A percentile compares a stretch with the other conserved stretches of the same genome.
phyloP scores from a whole-genome alignment of 2,888 invertebrate genomes.

The Drosophila ezoana region DNA sequence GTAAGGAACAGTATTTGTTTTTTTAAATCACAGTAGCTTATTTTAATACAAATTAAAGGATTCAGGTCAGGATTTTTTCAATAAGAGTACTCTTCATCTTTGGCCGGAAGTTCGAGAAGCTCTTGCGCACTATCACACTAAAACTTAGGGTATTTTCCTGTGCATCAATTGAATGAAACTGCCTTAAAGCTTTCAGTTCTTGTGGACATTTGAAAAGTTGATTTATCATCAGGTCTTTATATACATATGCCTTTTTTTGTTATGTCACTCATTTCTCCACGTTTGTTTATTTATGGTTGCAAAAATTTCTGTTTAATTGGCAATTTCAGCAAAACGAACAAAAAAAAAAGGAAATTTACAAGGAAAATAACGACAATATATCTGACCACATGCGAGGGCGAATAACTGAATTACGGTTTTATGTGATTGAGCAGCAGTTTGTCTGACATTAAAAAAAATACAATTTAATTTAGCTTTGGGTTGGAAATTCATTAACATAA shows the following conservation, averaged over 20 bases:
- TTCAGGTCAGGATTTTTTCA: too few species aligned
- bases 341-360: slow-evolving; percentile 10
- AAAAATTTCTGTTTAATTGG: slow-evolving; percentile 71
- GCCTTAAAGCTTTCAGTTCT: not conserved
- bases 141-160: not conserved
- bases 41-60: too few species aligned
- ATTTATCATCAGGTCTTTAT: slow-evolving; percentile 11
- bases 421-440: slow-evolving; percentile 13
- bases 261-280: slow-evolving; percentile 36
- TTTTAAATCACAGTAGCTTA: too few species aligned
- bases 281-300: slow-evolving; percentile 49
- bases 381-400: slow-evolving; percentile 14
- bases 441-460: slow-evolving; percentile 22
- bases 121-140: too few species aligned
- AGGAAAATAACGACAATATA: slow-evolving; percentile 4
- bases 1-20: too few species aligned
- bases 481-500: slow-evolving; percentile 63
- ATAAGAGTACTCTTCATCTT: too few species aligned
- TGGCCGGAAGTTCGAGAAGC: too few species aligned
- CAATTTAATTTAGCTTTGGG: slow-evolving; percentile 35
- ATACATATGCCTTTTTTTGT: slow-evolving; percentile 40
- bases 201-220: slow-evolving; percentile 22
- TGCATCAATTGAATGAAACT: not conserved
- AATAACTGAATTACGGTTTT: slow-evolving; percentile 48
- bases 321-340: slow-evolving; percentile 47